Conservation (phyloP, 2,797 vertebrate species). For the Tenualosa ilisha region DNA sequence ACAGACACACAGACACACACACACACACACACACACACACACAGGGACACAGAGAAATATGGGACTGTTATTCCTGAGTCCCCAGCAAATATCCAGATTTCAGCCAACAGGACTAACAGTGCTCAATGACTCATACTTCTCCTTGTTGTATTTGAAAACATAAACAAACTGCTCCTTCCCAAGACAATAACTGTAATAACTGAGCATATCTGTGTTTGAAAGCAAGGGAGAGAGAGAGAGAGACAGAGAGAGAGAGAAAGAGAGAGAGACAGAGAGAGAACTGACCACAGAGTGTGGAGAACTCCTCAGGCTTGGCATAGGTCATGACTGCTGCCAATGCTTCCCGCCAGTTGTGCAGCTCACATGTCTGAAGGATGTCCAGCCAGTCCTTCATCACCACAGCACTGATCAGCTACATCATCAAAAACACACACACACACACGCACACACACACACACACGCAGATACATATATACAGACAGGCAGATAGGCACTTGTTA, state of each 20-base stretch:
- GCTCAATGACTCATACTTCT: no score
- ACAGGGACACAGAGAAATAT: no score
- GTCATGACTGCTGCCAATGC: constrained; percentile 94
- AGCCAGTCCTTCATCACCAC: constrained; percentile 95
- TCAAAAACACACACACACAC: constrained; percentile 10
- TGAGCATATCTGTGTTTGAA: neutral
- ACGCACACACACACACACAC: neutral
- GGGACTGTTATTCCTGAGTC: no score
- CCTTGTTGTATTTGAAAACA: no score
- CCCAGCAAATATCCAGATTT: no score
- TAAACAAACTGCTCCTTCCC: no score
- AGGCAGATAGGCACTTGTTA: neutral
- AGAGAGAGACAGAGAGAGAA: constrained; percentile 7
- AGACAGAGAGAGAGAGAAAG: no score
- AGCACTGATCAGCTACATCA: constrained; percentile 87
- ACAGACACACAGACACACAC: neutral
- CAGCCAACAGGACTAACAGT: no score
- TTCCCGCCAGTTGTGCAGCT: constrained; percentile 94
- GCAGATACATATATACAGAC: neutral
- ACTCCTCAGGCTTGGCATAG: constrained; percentile 88
- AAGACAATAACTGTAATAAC: no score
- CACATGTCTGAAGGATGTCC: constrained; percentile 90
- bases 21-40: neutral
- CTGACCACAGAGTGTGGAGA: constrained; percentile 89
- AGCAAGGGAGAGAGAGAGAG: neutral